A percentile compares a stretch with the other conserved stretches of the same genome.
These are phyloP conservation scores for Lordiphosa clarofinis DNA, from an alignment of 1,140 invertebrate genomes.

Conservation along the genomic window DNA sequence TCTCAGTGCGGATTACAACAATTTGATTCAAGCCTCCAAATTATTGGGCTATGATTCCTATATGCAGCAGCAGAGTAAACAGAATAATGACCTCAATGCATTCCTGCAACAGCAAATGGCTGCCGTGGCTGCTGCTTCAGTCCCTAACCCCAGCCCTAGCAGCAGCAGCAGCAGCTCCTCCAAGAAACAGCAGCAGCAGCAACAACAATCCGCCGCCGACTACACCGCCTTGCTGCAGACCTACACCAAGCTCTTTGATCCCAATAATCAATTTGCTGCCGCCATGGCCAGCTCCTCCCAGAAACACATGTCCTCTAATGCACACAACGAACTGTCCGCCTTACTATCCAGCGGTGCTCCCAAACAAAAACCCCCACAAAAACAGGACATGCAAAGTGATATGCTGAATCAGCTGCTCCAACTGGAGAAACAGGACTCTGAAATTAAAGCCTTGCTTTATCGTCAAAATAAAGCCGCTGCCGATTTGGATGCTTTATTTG, in stretches of 20 bases:
- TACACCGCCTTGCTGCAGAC: conserved; percentile 71
- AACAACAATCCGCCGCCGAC: conserved; percentile 50
- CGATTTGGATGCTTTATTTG: conserved; percentile 72
- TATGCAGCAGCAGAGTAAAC: conserved; percentile 68
- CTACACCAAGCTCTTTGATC: conserved; percentile 74
- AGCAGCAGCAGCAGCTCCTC: conserved; percentile 26
- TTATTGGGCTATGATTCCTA: conserved; percentile 75
- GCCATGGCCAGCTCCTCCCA: conserved; percentile 36
- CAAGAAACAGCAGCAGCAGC: conserved; percentile 38
- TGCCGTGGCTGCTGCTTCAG: conserved; percentile 59
- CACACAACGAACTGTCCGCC: conserved; percentile 66
- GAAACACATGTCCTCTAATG: conserved; percentile 52
- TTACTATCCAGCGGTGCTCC: conserved; percentile 31
- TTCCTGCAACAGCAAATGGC: conserved; percentile 78
- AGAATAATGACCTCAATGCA: conserved; percentile 68
- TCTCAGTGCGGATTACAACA: conserved; percentile 70
- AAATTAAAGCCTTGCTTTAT: conserved; percentile 68
- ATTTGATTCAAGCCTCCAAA: conserved; percentile 74
- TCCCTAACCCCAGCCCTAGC: conserved; percentile 23
- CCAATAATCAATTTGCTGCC: conserved; percentile 65
- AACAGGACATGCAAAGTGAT: conserved; percentile 60
- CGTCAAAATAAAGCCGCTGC: conserved; percentile 71
- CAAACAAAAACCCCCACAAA: conserved; percentile 40
- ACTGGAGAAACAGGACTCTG: conserved; percentile 70
- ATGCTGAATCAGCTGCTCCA: conserved; percentile 76